Evolutionary conservation across 2,888 invertebrate genomes (phyloP), one percentile per base, ranked within the genome.

Genomic region (Thumatha senex): DNA sequence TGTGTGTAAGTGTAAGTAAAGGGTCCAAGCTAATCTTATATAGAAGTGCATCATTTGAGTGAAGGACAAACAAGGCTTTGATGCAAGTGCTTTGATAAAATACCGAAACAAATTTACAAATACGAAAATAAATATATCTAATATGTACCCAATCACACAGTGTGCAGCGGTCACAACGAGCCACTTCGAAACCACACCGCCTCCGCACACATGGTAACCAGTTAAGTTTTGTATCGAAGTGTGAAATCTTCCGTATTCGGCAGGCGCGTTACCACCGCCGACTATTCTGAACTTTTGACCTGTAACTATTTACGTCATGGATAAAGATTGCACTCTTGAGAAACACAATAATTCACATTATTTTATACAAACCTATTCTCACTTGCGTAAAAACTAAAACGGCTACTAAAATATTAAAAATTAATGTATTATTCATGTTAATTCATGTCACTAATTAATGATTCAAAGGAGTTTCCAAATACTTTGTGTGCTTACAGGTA

Each of bases 131-230:
- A 24, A 24, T 24, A n/a, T n/a, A n/a, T n/a, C n/a, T n/a, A 0
- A 24, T 33, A 58, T 72, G 66, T 68, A 86, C 87, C 72, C 75
- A 9, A 66, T 11, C n/a, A 90, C 77, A 66, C 90, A 91, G 72
- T 91, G 90, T 12, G 89, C 90, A 4, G 86, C 89, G 8, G 90
- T 89, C 0, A 84, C 67, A 11, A 89, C 61, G 57, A 83, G 78
- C 58, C 65, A 70, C 34, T 68, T 70, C 0, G 90, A 89, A 39
- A 90, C 68, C 8, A 89, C 75, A 30, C 83, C 84, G 11, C 88
- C 85, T 12, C 90, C 90, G 70, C 90, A 90, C 1, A 91, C 86
- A 63, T 91, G 90, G 54, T 82, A 53, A 0, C 84, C 83, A 1
- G 77, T 75, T 42, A 82, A 47, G 58, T 89, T 89, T 67, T 90